phyloP scores from a whole-genome alignment of 2,888 invertebrate species.

The Latrodectus elegans region DNA sequence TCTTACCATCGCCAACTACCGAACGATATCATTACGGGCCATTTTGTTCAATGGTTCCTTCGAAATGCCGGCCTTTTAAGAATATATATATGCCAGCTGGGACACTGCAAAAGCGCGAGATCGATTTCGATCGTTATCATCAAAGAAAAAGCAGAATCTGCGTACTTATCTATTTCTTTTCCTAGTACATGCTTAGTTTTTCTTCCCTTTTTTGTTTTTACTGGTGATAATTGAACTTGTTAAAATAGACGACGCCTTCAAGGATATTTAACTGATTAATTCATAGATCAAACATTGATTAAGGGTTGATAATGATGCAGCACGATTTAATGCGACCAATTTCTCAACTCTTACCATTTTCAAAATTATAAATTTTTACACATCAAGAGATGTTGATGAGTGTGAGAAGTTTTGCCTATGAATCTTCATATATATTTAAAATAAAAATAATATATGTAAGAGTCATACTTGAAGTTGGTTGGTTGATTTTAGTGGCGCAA shows the following conservation, averaged over 20 bases:
- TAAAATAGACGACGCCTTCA: neutral
- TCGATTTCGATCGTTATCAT: constrained; percentile 11
- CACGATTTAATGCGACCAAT: too few species aligned
- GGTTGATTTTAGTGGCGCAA: too few species aligned
- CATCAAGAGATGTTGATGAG: too few species aligned
- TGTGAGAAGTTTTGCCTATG: too few species aligned
- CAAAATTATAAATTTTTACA: too few species aligned
- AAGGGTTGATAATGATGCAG: too few species aligned
- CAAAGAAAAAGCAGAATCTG: constrained; percentile 8
- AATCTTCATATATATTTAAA: too few species aligned
- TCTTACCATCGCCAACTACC: constrained; percentile 15
- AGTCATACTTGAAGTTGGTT: too few species aligned
- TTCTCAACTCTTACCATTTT: too few species aligned
- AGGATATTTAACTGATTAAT: too few species aligned
- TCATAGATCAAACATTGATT: too few species aligned
- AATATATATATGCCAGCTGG: constrained; percentile 34
- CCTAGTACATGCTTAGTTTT: neutral
- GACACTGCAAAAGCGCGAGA: neutral
- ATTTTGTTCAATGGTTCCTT: constrained; percentile 42
- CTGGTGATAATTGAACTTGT: neutral
- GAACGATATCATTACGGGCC: constrained; percentile 46
- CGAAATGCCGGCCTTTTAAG: constrained; percentile 38
- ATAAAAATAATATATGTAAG: too few species aligned
- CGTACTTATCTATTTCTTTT: constrained; percentile 1
- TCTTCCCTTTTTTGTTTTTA: neutral